Conservation (phyloP, 2,113 vertebrate species). For the Malaclemys terrapin region DNA sequence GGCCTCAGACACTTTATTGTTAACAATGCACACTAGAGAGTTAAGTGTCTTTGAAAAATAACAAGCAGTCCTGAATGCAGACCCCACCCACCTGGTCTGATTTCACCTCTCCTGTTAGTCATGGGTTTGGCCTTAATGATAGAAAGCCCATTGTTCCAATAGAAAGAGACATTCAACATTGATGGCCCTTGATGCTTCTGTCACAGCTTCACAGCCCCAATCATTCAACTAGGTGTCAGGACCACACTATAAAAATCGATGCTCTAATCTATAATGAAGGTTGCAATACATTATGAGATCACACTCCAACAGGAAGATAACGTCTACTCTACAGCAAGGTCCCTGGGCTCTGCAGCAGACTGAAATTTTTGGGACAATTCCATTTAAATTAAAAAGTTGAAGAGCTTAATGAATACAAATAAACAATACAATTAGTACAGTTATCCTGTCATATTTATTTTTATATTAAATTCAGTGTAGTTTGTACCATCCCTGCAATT, state of each 20-base stretch:
- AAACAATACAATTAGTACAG: neutral
- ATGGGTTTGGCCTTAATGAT: neutral
- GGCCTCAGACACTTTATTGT: neutral
- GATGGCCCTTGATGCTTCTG: fast-evolving
- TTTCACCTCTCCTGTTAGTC: neutral
- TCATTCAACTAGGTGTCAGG: neutral
- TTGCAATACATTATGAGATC: neutral
- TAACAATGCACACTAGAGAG: neutral
- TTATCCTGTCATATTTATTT: neutral
- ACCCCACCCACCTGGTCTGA: neutral
- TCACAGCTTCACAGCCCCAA: neutral
- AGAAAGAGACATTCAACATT: fast-evolving
- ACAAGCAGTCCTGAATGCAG: neutral
- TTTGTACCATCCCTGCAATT: neutral
- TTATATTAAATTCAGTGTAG: neutral
- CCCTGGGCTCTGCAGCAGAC: neutral
- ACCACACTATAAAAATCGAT: neutral
- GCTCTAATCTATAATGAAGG: neutral
- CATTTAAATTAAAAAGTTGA: neutral
- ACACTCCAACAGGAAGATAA: neutral
- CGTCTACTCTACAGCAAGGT: neutral
- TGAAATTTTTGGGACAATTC: neutral
- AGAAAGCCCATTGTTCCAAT: neutral
- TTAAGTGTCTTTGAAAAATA: neutral
- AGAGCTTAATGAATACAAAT: neutral